phyloP scores from a whole-genome alignment of 2,888 invertebrate species.

The Xylota segnis region DNA sequence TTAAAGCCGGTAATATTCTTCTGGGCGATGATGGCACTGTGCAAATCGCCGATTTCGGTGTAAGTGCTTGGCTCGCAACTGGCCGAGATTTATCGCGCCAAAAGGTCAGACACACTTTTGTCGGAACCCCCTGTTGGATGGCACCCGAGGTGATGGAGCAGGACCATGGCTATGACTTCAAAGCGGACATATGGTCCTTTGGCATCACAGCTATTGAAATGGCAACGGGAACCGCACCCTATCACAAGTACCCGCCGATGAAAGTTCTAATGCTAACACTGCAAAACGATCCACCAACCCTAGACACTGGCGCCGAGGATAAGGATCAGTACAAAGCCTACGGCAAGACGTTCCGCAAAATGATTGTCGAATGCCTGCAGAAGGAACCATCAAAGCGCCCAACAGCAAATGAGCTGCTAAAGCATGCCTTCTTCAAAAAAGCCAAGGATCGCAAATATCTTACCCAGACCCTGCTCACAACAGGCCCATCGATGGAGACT shows the following conservation, averaged over 20 bases:
- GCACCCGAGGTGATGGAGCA: slow-evolving; percentile 99
- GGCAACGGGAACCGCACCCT: slow-evolving; percentile 99
- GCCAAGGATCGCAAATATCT: slow-evolving; percentile 97
- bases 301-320: slow-evolving; percentile 97
- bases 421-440: slow-evolving; percentile 99
- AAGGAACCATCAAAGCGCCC: slow-evolving; percentile 98
- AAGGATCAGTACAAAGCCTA: slow-evolving; percentile 99
- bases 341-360: slow-evolving; percentile 98
- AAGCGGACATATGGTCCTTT: slow-evolving; percentile 91
- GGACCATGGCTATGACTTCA: slow-evolving; percentile 99
- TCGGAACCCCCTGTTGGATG: slow-evolving; percentile 99
- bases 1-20: slow-evolving; percentile 99
- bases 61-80: slow-evolving; percentile 98
- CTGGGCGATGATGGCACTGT: slow-evolving; percentile 98
- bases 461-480: slow-evolving; percentile 92
- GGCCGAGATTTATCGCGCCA: slow-evolving; percentile 97
- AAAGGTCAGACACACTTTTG: slow-evolving; percentile 98
- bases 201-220: slow-evolving; percentile 99
- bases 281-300: slow-evolving; percentile 98
- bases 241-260: slow-evolving; percentile 99
- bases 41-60: slow-evolving; percentile 99
- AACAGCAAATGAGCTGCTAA: slow-evolving; percentile 96
- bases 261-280: slow-evolving; percentile 99
- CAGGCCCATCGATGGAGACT: slow-evolving; percentile 95
- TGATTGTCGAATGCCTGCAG: slow-evolving; percentile 98